Conservation (phyloP, 1,140 invertebrate genomes). For the Brachionus plicatilis region DNA sequence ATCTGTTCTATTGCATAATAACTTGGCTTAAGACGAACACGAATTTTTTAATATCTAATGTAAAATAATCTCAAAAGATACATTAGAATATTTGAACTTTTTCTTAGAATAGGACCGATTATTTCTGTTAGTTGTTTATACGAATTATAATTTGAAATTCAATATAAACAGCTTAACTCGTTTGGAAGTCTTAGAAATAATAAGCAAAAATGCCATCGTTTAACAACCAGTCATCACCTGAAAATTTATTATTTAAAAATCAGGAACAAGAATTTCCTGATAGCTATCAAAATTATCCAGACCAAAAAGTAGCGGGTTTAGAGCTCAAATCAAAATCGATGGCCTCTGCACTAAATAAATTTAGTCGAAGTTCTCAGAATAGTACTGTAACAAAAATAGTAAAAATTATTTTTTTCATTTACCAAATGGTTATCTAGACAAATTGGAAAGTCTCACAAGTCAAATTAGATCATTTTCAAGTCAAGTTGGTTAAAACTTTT, state of each 20-base stretch:
- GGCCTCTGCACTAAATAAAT: neutral
- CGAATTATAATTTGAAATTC: neutral
- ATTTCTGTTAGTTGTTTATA: neutral
- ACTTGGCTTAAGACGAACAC: neutral
- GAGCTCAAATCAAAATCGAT: neutral
- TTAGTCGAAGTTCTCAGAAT: neutral
- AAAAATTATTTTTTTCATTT: neutral
- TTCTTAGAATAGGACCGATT: neutral
- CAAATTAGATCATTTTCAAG: no score
- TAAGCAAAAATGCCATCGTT: neutral
- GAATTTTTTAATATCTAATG: neutral
- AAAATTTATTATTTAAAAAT: neutral
- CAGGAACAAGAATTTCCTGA: neutral
- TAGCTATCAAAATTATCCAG: neutral
- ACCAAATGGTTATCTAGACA: neutral
- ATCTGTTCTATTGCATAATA: neutral
- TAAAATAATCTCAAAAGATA: neutral
- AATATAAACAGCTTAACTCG: neutral
- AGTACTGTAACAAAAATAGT: neutral
- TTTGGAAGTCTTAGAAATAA: neutral
- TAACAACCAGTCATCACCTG: neutral
- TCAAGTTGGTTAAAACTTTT: no score
- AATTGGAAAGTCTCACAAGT: neutral
- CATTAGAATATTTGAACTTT: neutral
- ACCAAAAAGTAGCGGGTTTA: neutral